A percentile compares a stretch with the other conserved stretches of the same genome.
Evolutionary conservation across 2,888 invertebrate species (phyloP).

Genomic region (Imbricaverruca yamaguchii): DNA sequence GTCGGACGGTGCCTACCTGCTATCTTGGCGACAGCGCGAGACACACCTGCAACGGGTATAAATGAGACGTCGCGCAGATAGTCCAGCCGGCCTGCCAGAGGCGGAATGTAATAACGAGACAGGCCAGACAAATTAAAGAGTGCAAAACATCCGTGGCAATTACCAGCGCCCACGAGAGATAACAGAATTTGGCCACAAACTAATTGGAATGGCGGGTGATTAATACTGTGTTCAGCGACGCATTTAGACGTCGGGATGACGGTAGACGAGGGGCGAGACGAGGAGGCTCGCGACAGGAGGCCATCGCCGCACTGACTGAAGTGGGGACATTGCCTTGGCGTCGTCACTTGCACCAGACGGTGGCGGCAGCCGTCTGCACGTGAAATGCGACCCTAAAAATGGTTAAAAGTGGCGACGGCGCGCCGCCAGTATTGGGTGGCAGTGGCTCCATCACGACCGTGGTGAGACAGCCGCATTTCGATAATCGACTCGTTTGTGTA

Average conservation of each 20-base stretch:
- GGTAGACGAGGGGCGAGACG: not conserved
- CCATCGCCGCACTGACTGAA: not conserved
- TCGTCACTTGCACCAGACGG: too few relatives aligned
- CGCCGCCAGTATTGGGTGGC: too few relatives aligned
- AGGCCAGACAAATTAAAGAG: conserved; percentile 21
- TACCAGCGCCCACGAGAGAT: not conserved
- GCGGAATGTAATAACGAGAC: conserved; percentile 15
- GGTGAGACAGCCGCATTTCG: too few relatives aligned
- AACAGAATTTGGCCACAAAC: conserved; percentile 18
- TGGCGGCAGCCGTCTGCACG: too few relatives aligned
- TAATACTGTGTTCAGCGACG: conserved; percentile 12
- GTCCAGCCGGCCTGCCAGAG: not conserved
- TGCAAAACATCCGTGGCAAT: conserved; percentile 17
- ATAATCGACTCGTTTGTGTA: too few relatives aligned
- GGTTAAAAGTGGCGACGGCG: too few relatives aligned
- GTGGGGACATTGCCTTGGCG: too few relatives aligned
- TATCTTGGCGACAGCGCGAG: not conserved
- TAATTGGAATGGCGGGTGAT: conserved; percentile 21
- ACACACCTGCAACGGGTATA: not conserved
- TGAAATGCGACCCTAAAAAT: too few relatives aligned
- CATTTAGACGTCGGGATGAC: not conserved
- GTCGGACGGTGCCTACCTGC: not conserved
- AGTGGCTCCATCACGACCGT: too few relatives aligned
- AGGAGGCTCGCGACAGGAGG: not conserved
- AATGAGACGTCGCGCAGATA: conserved; percentile 13